Conservation (phyloP, 2,113 vertebrate species). For the Pseudopodoces humilis region DNA sequence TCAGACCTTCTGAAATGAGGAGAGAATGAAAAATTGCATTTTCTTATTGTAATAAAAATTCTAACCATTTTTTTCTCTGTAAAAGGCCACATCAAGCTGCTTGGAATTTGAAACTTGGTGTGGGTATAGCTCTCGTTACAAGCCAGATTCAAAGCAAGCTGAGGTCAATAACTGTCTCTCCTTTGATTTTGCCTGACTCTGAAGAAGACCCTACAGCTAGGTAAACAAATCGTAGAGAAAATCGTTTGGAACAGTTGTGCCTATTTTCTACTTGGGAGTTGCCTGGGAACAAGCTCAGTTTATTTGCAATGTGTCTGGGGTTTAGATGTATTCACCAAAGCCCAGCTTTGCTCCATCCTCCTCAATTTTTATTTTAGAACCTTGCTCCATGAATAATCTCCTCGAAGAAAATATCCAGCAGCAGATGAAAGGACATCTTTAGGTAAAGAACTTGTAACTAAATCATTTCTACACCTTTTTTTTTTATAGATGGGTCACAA, state of each 20-base stretch:
- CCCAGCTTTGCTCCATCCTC: slow-evolving; percentile 63
- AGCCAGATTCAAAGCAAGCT: background rate
- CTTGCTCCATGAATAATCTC: slow-evolving; percentile 63
- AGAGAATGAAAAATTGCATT: slow-evolving; percentile 46
- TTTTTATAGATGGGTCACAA: slow-evolving; percentile 11
- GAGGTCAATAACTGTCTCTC: background rate
- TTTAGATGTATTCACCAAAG: slow-evolving; percentile 62
- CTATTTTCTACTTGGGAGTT: slow-evolving; percentile 66
- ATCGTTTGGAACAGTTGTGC: background rate
- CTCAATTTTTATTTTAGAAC: slow-evolving; percentile 71
- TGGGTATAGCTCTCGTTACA: background rate
- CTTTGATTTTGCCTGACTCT: background rate
- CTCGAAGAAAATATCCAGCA: slow-evolving; percentile 36
- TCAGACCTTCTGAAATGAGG: slow-evolving; percentile 16
- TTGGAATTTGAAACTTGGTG: slow-evolving; percentile 4
- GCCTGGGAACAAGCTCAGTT: slow-evolving; percentile 62
- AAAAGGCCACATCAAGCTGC: slow-evolving; percentile 35
- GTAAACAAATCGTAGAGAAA: slow-evolving; percentile 20
- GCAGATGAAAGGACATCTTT: slow-evolving; percentile 51
- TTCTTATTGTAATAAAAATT: slow-evolving; percentile 45
- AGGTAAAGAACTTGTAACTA: slow-evolving; percentile 42
- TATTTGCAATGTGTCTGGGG: slow-evolving; percentile 56
- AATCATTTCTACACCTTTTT: background rate
- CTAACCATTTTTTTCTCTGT: background rate
- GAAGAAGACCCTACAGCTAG: slow-evolving; percentile 38